Base-by-base conservation (phyloP, 2,113 vertebrate genomes). In the Notarius quadriscutis region DNA sequence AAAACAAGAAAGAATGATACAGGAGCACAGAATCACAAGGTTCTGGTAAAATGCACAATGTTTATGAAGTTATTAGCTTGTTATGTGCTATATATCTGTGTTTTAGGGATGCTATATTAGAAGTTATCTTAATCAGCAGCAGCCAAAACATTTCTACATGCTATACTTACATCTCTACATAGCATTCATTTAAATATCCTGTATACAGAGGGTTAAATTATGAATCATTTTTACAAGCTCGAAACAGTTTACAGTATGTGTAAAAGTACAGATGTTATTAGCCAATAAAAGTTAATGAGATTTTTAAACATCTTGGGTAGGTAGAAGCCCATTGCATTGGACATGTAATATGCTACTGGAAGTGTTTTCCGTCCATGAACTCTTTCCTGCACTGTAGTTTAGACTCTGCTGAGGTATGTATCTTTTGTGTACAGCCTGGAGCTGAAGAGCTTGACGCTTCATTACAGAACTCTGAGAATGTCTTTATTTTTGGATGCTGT, bases 401-500 rank as follows among this genome's bases (percentile, higher is more conserved):
- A 60, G 77, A 81, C 74, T 89, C 34, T 83, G 88, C 84, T 83
- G 83, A 86, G 87, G 88, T 85, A 86, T 87, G 82, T 87, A 86
- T 89, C 91, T 89, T 87, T 88, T 92, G 89, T 89, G 89, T 89
- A 88, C 87, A 89, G 84, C 91, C 88, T 58, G 81, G 80, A 89
- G 90, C 89, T 84, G 88, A 88, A 85, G 77, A 82, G 74, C 88
- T 90, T 87, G 90, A 87, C 87, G 86, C 82, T 92, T 92, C 89
- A 91, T 91, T 91, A 91, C 90, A 91, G 87, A 88, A 89, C 72
- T 88, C 83, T 58, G 88, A 89, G 89, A 91, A 82, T 75, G 62
- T 84, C 90, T 86, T 90, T 90, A 91, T 92, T 92, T 91, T 92
- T 89, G 91, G 91, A 91, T 86, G 91, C 81, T 81, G 81, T 87